Evolutionary conservation across 1,140 invertebrate genomes (phyloP), one percentile per base, ranked within the genome.

Genomic region (Hylaeus anthracinus): DNA sequence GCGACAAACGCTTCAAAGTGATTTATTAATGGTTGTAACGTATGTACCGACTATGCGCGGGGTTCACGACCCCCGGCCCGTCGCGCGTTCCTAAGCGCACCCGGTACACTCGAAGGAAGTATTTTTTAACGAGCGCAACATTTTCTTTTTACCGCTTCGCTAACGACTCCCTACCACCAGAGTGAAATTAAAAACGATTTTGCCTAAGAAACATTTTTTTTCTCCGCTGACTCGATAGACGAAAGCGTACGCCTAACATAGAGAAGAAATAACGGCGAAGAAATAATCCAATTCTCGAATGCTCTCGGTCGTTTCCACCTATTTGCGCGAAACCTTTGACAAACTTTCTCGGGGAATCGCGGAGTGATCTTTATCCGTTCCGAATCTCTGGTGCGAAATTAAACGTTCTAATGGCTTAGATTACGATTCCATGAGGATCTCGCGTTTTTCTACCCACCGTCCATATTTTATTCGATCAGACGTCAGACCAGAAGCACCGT

Each of bases 11-110:
- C 63, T 78, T 73, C 64, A 86, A 73, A 79, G 79, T 90, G 88
- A 91, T 90, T 90, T 90, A 91, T 91, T 89, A 89, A 83, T 71
- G 83, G 65, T 82, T 84, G 77, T 88, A 90, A 90, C 81, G 82
- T 64, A 72, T 56, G 72, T 73, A 84, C 58, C 64, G 37, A 48
- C 56, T 61, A 65, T 37, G 71, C 56, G 63, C 60, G 56, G 63
- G 51, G 63, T 82, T 58, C 70, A 60, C 45, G 26, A 48, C 51
- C 6, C 10, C 43, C 43, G 43, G 43, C 5, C 43, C 14, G 45
- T 39, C 58, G 58, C 65, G 41, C 66, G 66, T 69, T 65, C 53
- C 5, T 55, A 72, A 53, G 67, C 64, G 56, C 72, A 70, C 70
- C 51, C 66, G 82, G 65, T 85, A 66, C 75, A 69, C 69, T 41